Conservation (phyloP, 2,888 invertebrate genomes). For the Melipona beecheii region DNA sequence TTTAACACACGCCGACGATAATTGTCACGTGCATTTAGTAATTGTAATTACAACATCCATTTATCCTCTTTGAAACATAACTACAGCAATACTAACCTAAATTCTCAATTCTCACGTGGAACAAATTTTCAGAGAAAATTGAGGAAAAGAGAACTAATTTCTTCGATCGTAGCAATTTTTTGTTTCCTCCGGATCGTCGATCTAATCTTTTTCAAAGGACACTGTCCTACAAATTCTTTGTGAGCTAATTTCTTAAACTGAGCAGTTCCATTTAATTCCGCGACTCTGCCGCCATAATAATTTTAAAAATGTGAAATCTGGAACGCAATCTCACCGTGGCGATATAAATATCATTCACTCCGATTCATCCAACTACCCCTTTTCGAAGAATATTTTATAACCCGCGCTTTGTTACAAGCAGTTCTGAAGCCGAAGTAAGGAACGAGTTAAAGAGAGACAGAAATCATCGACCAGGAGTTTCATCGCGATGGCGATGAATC, state of each 20-base stretch:
- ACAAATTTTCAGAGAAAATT: not conserved
- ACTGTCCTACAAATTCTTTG: not conserved
- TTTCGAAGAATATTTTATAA: no score
- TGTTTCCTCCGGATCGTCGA: not conserved
- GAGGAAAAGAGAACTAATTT: no score
- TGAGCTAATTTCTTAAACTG: not conserved
- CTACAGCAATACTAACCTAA: not conserved
- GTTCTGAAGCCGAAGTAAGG: not conserved
- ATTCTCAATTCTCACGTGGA: not conserved
- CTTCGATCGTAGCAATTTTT: not conserved
- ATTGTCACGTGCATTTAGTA: not conserved
- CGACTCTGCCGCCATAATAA: not conserved
- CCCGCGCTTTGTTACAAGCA: no score
- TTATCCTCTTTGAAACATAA: not conserved
- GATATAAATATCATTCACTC: no score
- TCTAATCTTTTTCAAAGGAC: not conserved
- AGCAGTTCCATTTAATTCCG: not conserved
- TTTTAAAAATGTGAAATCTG: not conserved
- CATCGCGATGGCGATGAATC: no score
- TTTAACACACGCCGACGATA: not conserved
- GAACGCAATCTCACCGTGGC: no score
- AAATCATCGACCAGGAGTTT: no score
- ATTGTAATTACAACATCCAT: not conserved
- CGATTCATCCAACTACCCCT: no score
- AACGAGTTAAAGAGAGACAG: not conserved